These are phyloP conservation scores for Bergia puertoricense DNA, from an alignment of 92 coral and sea anemone genomes.

Conservation along the genomic window DNA sequence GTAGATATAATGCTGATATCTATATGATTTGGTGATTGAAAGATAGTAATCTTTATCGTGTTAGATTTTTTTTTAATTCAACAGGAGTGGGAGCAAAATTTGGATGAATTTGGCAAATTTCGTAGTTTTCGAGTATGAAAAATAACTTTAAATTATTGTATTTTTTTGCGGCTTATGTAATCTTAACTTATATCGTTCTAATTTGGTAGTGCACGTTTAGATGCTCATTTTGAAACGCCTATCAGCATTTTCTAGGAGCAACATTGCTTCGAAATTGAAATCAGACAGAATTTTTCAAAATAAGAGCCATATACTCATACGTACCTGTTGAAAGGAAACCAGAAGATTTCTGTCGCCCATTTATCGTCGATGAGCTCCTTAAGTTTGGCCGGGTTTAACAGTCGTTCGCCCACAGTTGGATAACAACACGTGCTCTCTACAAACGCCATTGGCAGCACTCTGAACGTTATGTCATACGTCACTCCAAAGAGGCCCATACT, in stretches of 20 bases:
- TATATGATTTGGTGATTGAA: neutral
- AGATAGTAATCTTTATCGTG: neutral
- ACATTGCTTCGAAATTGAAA: no score
- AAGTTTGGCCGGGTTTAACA: neutral
- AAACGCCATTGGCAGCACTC: slow-evolving; percentile 28
- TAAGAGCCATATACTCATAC: neutral
- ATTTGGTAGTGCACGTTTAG: neutral
- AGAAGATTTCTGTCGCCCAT: slow-evolving; percentile 44
- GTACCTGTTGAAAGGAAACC: slow-evolving; percentile 45
- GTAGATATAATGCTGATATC: neutral
- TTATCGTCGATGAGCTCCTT: slow-evolving; percentile 28
- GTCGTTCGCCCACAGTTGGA: slow-evolving; percentile 18
- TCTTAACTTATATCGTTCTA: neutral
- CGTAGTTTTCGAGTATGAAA: no score
- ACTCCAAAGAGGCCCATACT: slow-evolving; percentile 39
- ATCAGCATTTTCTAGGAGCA: neutral
- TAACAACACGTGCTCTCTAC: slow-evolving; percentile 9
- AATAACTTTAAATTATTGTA: neutral
- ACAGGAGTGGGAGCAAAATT: neutral
- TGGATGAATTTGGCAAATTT: no score
- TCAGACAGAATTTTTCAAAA: no score
- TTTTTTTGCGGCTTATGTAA: neutral
- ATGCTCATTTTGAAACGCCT: neutral
- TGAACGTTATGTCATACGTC: slow-evolving; percentile 23
- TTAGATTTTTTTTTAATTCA: neutral